phyloP scores from a whole-genome alignment of 2,113 vertebrate genomes.

The Mola mola region DNA sequence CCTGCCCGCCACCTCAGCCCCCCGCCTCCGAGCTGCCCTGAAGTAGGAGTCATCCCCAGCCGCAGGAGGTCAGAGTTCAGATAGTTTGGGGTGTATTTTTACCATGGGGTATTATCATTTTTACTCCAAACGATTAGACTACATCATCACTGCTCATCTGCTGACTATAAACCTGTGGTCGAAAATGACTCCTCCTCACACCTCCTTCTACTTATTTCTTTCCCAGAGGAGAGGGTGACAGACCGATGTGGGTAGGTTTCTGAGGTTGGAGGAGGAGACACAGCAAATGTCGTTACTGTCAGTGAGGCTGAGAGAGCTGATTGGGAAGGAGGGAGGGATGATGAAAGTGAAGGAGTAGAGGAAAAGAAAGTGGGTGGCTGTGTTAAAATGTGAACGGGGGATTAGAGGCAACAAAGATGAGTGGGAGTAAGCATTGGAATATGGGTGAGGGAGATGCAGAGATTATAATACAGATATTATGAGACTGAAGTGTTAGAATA shows the following conservation, averaged over 20 bases:
- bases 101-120: neutral
- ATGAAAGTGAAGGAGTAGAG: slow-evolving; percentile 13
- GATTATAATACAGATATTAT: slow-evolving; percentile 21
- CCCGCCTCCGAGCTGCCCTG: slow-evolving; percentile 76
- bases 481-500: slow-evolving; percentile 25
- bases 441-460: neutral
- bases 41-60: slow-evolving; percentile 97
- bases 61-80: slow-evolving; percentile 87
- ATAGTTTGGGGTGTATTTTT: neutral
- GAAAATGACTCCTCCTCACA: neutral
- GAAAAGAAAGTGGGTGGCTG: slow-evolving; percentile 14
- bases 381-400: slow-evolving; percentile 23
- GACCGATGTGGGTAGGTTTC: slow-evolving; percentile 44
- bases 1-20: slow-evolving; percentile 89
- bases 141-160: neutral
- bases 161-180: slow-evolving; percentile 10
- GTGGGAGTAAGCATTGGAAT: slow-evolving; percentile 25
- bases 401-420: slow-evolving; percentile 20
- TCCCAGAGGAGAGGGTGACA: slow-evolving; percentile 18
- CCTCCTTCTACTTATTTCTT: neutral
- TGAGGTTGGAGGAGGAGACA: slow-evolving; percentile 26
- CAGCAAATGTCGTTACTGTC: slow-evolving; percentile 4
- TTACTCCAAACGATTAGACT: neutral
- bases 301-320: neutral
- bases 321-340: slow-evolving; percentile 5